Base-by-base conservation (phyloP, 2,113 vertebrate species). In the Rhagologus leucostigma region DNA sequence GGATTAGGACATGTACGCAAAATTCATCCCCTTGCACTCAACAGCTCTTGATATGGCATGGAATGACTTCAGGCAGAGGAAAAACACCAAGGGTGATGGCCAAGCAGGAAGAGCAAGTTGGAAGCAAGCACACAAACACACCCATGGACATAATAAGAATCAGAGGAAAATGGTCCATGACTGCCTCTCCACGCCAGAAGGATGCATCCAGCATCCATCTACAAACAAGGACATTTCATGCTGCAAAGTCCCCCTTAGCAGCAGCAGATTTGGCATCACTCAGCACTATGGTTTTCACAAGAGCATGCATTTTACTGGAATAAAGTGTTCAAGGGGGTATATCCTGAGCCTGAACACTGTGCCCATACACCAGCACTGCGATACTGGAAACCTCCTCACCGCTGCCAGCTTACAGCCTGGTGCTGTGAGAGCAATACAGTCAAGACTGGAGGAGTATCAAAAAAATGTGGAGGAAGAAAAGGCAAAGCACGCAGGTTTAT, bases 341-440 rank as follows among this genome's bases (percentile, higher is more conserved):
- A 67, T 39, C 21, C 69, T 32, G 41, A 14, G 21, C 76, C 68
- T 2, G 0, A 32, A 24, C 0, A 2, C 52, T 57, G 56, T 1
- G 1, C 16, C 32, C 6, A 2, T 3, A 37, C 4, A 49, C 21
- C 74, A 79, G 53, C 71, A 67, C 30, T 3, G 4, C 0, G 0
- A 32, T 21, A 33, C 46, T 47, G 53, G 44, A 76, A 90, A 76
- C 35, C 12, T 68, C 69, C 55, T 44, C 2, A 0, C 7, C 0
- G 0, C 42, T 79, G 65, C 44, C 68, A 84, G 59, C 63, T 59
- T 59, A 62, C 26, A 74, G 77, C 26, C 12, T 0, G 0, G 33
- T 33, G 62, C 42, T 73, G 39, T 32, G 53, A 37, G 4, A 87
- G 52, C 70, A 77, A 59, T 13, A 39, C 49, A 77, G 37, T 9